Base-by-base conservation (phyloP, 2,797 vertebrate species). In the Anolis apletophallus region DNA sequence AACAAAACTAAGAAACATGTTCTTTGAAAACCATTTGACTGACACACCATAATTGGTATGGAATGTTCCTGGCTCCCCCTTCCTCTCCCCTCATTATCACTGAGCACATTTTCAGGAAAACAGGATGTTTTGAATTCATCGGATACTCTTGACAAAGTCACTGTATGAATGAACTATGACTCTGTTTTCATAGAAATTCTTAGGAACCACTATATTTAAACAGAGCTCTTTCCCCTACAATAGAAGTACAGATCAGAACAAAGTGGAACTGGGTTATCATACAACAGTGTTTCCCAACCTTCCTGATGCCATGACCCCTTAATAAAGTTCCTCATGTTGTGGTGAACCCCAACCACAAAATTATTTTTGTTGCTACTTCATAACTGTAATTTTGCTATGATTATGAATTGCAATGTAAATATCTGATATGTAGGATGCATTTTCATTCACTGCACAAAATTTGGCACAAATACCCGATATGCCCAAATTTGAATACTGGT, bases 1-100 rank as follows among this genome's bases (percentile, higher is more conserved):
- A 89, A 91, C 86, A 84, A 90, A 85, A 89, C 52, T 88, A 72
- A 40, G 29, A 88, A 73, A 85, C 89, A 91, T 90, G 36, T 46
- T 71, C 73, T 87, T 89, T 83, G 79, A 84, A 93, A 92, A 88
- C 87, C 89, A 74, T 76, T 89, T 29, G 11, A 83, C 50, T 75
- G 81, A 87, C 90, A 90, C 73, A 84, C 55, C 82, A 87, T 86
- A 88, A 89, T 85, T 72, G 81, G 71, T 40, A 19, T 80, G 11
- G 55, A 83, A 83, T 83, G 67, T 54, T 61, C 32, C 29, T 76
- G 68, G 50, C 50, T 80, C 84, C 21, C 77, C 14, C 68, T 59
- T 2, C 32, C 32, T 29, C 52, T 34, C 32, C 16, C 46, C 40
- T 59, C 52, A 57, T 81, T 59, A 67, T 79, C 80, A 79, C 16